Evolutionary conservation across 2,888 invertebrate species (phyloP).

Genomic region (Drosophila ezoana): DNA sequence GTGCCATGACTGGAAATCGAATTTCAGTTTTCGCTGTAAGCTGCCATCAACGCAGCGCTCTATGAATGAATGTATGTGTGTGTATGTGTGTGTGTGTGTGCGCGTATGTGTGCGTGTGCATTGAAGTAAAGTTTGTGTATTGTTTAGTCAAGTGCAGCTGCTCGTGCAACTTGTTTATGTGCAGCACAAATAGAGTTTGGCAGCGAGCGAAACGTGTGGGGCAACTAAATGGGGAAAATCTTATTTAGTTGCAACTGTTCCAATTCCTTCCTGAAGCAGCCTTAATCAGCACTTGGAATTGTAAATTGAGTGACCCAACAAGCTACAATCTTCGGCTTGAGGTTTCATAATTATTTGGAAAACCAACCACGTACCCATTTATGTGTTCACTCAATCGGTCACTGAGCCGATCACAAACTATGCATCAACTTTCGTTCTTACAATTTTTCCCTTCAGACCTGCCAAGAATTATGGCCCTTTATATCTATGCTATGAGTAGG

Average conservation of each 20-base stretch:
- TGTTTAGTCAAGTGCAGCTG: conserved; percentile 80
- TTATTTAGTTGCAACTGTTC: conserved; percentile 28
- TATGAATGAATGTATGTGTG: background rate
- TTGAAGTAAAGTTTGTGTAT: conserved; percentile 69
- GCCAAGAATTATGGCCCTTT: too few relatives aligned
- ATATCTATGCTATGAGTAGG: too few relatives aligned
- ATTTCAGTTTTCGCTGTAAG: conserved; percentile 58
- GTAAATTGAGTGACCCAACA: conserved; percentile 2
- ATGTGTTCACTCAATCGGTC: conserved; percentile 23
- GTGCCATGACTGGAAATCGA: conserved; percentile 69
- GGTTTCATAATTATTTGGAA: background rate
- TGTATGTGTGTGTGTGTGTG: conserved; percentile 6
- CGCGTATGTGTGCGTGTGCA: conserved; percentile 32
- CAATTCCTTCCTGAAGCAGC: background rate
- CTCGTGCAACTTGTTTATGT: conserved; percentile 70
- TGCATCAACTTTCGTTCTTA: conserved; percentile 35
- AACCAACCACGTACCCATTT: conserved; percentile 1
- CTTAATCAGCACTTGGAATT: conserved; percentile 23
- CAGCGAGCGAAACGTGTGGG: conserved; percentile 37
- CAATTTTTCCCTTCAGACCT: conserved; percentile 28
- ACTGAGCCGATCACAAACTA: conserved; percentile 22
- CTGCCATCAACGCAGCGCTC: conserved; percentile 23
- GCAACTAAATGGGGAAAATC: conserved; percentile 28
- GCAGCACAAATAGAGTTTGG: conserved; percentile 62
- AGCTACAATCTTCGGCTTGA: background rate